phyloP scores from a whole-genome alignment of 1,140 invertebrate species.

The Belonocnema kinseyi region DNA sequence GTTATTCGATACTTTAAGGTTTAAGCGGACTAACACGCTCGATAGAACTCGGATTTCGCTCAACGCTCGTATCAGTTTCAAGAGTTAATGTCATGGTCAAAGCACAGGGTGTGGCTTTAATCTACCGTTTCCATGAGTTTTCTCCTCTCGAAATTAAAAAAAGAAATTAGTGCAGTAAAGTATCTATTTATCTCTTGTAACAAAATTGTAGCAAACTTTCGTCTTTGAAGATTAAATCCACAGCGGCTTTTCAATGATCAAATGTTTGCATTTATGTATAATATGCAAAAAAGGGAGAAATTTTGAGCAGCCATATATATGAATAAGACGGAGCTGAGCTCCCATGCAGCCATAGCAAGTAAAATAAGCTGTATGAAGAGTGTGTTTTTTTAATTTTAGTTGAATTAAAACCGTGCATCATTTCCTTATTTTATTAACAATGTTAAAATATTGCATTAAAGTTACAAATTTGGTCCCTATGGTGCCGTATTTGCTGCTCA shows the following conservation, averaged over 20 bases:
- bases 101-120: slow-evolving; percentile 29
- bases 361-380: too few relatives aligned
- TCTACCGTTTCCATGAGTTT: slow-evolving; percentile 21
- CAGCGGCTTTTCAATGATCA: background rate
- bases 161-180: background rate
- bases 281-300: slow-evolving; percentile 14
- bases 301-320: slow-evolving; percentile 15
- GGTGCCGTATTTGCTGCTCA: too few relatives aligned
- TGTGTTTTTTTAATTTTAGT: background rate
- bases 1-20: slow-evolving; percentile 7
- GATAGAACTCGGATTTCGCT: slow-evolving; percentile 42
- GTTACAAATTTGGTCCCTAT: too few relatives aligned
- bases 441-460: background rate
- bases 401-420: background rate
- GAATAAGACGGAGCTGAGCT: background rate
- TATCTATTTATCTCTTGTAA: background rate
- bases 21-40: slow-evolving; percentile 37
- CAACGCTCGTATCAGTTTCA: slow-evolving; percentile 49
- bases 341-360: too few relatives aligned
- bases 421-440: background rate
- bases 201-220: too few relatives aligned
- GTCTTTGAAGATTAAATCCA: too few relatives aligned
- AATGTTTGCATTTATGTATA: background rate
- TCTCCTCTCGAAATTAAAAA: background rate
- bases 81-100: slow-evolving; percentile 67